Base-by-base conservation (phyloP, 2,888 invertebrate genomes). In the Plusia festucae region DNA sequence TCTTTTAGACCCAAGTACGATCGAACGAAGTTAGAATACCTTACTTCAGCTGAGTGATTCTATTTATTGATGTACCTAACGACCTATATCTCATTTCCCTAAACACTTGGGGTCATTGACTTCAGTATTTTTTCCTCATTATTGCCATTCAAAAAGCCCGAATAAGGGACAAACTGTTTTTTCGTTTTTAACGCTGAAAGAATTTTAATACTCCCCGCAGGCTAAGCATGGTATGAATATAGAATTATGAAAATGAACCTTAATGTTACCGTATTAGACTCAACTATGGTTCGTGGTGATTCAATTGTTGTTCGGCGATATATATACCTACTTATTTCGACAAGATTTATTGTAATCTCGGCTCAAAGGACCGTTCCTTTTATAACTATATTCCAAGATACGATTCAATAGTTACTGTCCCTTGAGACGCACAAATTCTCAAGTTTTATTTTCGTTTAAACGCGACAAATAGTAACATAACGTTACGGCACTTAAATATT, bases 381-480 rank as follows among this genome's bases (percentile, higher is more conserved):
- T 40, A 49, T 44, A 27, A 24, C 40, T 57, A 46, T 73, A 72
- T 40, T 75, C 61, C 40, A 15, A 58, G 52, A 66, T 70, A 20
- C 34, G 22, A 56, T 78, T 67, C 32, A 56, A 61, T 73, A 59
- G 32, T 53, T 61, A 73, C 68, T 73, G 68, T 73, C 74, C 59
- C 18, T 73, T 59, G 59, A 18, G 53, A 49, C 78, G 68, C 78
- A 49, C 9, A 74, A 62, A 68, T 62, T 53, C 20, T 16, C 30
- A 55, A 32, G 61, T 74, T 73, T 73, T 73, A 78, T 78, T 78
- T 60, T 60, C 69, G 55, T 53, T 68, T 56, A 55, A 61, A 56
- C 55, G 78, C 22, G 49, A 55, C 46, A 20, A 49, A 49, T 49
- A 49, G 18, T 18, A 18, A 20, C 20, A 18, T 11, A 49, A 18